Percentiles rank a stretch among this genome's conserved stretches.
Evolutionary conservation across 92 coral and sea anemone genomes (phyloP).

Genomic region (Palythoa caribaeorum): DNA sequence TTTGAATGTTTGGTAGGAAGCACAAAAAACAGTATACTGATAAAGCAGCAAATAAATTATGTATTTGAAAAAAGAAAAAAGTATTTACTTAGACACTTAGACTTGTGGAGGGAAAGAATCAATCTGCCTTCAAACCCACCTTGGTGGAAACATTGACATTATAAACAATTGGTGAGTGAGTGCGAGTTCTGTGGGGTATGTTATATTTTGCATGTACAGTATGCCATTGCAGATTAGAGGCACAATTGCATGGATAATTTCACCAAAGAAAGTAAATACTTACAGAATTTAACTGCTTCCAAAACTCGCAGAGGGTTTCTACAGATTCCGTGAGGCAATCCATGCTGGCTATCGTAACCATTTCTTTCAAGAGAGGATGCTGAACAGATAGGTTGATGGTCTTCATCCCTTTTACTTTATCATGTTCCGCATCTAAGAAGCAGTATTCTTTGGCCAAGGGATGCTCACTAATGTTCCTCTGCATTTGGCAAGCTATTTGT

Average conservation of each 20-base stretch:
- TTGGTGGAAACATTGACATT: slow-evolving; percentile 1
- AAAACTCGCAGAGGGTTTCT: slow-evolving; percentile 75
- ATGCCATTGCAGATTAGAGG: slow-evolving; percentile 7
- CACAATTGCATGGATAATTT: neutral
- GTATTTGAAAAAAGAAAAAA: neutral
- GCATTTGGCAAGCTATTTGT: slow-evolving; percentile 61
- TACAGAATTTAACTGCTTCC: slow-evolving; percentile 64
- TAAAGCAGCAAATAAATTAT: neutral
- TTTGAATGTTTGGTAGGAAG: slow-evolving; percentile 9
- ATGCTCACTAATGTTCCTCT: slow-evolving; percentile 43
- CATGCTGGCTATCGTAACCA: slow-evolving; percentile 67
- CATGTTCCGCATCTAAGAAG: slow-evolving; percentile 75
- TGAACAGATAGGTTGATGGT: slow-evolving; percentile 70
- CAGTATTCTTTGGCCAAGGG: slow-evolving; percentile 59
- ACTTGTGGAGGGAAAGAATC: slow-evolving; percentile 10
- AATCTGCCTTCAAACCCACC: slow-evolving; percentile 11
- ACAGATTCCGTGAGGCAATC: slow-evolving; percentile 67
- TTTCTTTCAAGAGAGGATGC: slow-evolving; percentile 66
- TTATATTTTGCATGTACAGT: slow-evolving; percentile 1
- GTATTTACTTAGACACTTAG: slow-evolving; percentile 4
- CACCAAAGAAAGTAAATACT: slow-evolving; percentile 15
- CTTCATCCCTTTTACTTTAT: slow-evolving; percentile 68
- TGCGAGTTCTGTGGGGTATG: slow-evolving; percentile 7
- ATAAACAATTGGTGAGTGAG: neutral
- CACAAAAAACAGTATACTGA: neutral